A percentile compares a stretch with the other conserved stretches of the same genome.
Evolutionary conservation across 1,140 invertebrate species (phyloP).

Genomic region (Cryptotermes secundus): DNA sequence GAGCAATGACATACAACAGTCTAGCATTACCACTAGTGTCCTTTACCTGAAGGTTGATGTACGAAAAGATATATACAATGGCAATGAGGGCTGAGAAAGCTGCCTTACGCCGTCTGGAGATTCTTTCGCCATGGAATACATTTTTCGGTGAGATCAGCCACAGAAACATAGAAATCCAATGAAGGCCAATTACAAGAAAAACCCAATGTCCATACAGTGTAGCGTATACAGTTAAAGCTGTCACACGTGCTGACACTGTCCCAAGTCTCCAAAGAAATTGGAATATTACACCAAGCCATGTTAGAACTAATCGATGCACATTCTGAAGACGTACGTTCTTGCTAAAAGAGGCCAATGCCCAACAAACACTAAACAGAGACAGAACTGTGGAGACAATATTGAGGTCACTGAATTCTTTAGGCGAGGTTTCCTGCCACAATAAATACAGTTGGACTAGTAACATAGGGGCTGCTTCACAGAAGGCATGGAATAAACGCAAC

Average conservation of each 20-base stretch:
- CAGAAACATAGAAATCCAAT: constrained; percentile 82
- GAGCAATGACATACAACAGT: too few species aligned
- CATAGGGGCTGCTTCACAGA: constrained; percentile 85
- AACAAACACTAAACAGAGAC: constrained; percentile 82
- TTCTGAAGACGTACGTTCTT: constrained; percentile 81
- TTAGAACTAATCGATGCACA: constrained; percentile 79
- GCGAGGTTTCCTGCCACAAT: constrained; percentile 52
- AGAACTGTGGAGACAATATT: constrained; percentile 79
- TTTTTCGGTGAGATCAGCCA: constrained; percentile 84
- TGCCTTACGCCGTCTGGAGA: constrained; percentile 63
- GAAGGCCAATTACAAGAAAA: constrained; percentile 74
- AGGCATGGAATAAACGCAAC: constrained; percentile 80
- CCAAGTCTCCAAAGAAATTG: constrained; percentile 68
- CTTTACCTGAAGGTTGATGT: constrained; percentile 73
- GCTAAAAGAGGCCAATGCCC: constrained; percentile 87
- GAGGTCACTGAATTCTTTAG: constrained; percentile 67
- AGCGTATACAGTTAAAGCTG: constrained; percentile 82
- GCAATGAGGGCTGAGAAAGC: constrained; percentile 73
- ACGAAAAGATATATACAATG: constrained; percentile 87
- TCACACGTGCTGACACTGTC: constrained; percentile 78
- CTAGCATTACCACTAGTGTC: neutral
- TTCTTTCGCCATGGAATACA: constrained; percentile 77
- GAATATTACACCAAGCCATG: constrained; percentile 86
- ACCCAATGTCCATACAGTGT: constrained; percentile 81
- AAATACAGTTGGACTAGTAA: constrained; percentile 80